Conservation (phyloP, 2,888 invertebrate species). For the Cantharis lateralis region DNA sequence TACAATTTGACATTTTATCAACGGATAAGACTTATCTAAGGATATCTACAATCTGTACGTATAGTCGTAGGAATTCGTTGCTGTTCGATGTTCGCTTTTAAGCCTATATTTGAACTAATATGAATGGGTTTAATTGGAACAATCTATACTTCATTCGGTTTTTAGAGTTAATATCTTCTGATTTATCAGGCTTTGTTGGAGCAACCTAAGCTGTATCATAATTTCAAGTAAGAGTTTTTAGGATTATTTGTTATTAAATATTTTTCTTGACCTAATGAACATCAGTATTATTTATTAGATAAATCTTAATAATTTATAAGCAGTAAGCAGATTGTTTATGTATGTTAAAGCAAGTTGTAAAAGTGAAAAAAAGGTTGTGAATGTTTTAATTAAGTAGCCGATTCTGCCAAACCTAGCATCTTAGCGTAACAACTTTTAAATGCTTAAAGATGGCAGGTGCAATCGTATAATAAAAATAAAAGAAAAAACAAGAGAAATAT, state of each 20-base stretch:
- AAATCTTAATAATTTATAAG: neutral
- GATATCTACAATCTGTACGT: no score
- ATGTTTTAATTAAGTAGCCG: neutral
- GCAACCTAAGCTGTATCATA: neutral
- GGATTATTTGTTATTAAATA: neutral
- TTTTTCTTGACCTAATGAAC: neutral
- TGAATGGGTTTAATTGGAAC: neutral
- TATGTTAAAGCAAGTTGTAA: neutral
- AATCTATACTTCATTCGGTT: neutral
- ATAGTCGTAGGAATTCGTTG: neutral
- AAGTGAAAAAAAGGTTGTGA: neutral
- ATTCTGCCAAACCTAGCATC: neutral
- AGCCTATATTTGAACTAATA: neutral
- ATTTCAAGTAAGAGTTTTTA: neutral
- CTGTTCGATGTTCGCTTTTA: neutral
- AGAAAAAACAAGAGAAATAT: neutral
- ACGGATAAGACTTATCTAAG: neutral
- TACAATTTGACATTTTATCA: neutral
- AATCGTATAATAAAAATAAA: neutral
- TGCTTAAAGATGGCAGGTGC: neutral
- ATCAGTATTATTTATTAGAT: neutral
- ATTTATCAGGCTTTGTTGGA: neutral
- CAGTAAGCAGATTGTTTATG: neutral
- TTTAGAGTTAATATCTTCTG: neutral
- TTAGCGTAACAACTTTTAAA: neutral